These are phyloP conservation scores for Ypsolopha scabrella DNA, from an alignment of 2,888 invertebrate species.

Conservation along the genomic window DNA sequence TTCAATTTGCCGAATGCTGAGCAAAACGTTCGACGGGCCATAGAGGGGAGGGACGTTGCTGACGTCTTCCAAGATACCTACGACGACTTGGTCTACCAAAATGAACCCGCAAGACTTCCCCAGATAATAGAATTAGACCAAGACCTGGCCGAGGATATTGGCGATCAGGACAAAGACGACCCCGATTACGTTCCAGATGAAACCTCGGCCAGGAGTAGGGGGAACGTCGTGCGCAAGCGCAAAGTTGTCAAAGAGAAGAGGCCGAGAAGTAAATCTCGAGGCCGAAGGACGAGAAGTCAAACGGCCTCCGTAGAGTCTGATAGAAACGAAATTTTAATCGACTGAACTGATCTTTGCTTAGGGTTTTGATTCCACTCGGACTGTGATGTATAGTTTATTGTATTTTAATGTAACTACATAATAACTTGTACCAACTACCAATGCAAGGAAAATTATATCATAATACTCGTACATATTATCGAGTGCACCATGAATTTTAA, in stretches of 20 bases:
- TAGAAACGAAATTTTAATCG: conserved; percentile 34
- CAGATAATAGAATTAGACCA: conserved; percentile 49
- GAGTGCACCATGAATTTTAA: too few relatives aligned
- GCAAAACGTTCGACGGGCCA: conserved; percentile 32
- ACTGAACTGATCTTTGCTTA: conserved; percentile 24
- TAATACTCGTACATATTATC: too few relatives aligned
- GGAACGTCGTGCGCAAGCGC: conserved; percentile 47
- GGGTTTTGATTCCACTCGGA: neutral
- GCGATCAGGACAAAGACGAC: conserved; percentile 34
- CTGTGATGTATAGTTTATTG: too few relatives aligned
- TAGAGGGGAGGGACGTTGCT: conserved; percentile 36
- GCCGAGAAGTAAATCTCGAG: conserved; percentile 49
- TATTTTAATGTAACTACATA: conserved; percentile 13
- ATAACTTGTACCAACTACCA: too few relatives aligned
- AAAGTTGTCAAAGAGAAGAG: conserved; percentile 41
- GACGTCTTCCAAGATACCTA: conserved; percentile 40
- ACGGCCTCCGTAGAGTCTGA: conserved; percentile 32
- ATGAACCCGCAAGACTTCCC: conserved; percentile 25
- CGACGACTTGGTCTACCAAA: conserved; percentile 46
- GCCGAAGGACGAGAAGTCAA: conserved; percentile 55
- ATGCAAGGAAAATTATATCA: too few relatives aligned
- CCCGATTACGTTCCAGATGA: conserved; percentile 43
- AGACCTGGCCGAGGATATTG: conserved; percentile 17
- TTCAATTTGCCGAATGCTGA: conserved; percentile 58
- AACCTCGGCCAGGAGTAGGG: conserved; percentile 46